Conservation (phyloP, 1,140 invertebrate genomes). For the Hyphantria cunea region DNA sequence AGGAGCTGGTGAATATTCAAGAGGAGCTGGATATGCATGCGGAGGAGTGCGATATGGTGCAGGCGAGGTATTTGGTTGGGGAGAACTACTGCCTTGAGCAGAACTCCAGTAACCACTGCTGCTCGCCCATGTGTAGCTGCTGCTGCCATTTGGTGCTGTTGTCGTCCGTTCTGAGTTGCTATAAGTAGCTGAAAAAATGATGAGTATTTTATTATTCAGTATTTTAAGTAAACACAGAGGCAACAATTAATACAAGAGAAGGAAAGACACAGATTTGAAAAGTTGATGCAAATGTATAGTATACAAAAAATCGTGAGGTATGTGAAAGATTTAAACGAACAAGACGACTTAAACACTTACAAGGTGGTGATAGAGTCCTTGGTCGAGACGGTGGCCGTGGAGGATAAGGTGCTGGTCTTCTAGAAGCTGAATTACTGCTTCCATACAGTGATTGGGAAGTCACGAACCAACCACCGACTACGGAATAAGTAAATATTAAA, state of each 20-base stretch:
- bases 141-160: constrained; percentile 60
- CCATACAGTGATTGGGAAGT: constrained; percentile 75
- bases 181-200: constrained; percentile 58
- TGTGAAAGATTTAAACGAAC: no score
- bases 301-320: no score
- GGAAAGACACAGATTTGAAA: no score
- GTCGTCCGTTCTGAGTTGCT: constrained; percentile 69
- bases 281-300: not conserved
- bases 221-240: no score
- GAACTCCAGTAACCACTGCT: constrained; percentile 69
- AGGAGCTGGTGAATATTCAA: constrained; percentile 64
- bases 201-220: not conserved
- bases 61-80: constrained; percentile 63
- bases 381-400: constrained; percentile 75
- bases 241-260: no score
- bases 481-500: constrained; percentile 28
- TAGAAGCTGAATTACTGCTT: constrained; percentile 60
- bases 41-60: constrained; percentile 65
- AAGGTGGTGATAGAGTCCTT: constrained; percentile 71
- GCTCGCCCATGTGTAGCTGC: constrained; percentile 70
- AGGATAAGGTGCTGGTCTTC: constrained; percentile 75
- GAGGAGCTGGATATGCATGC: constrained; percentile 61
- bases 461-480: constrained; percentile 80
- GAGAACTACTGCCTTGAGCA: constrained; percentile 57
- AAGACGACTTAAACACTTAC: constrained; percentile 46